Percentiles rank a stretch among this genome's conserved stretches.
phyloP scores from a whole-genome alignment of 2,797 vertebrate genomes.

The Siniperca obscura region DNA sequence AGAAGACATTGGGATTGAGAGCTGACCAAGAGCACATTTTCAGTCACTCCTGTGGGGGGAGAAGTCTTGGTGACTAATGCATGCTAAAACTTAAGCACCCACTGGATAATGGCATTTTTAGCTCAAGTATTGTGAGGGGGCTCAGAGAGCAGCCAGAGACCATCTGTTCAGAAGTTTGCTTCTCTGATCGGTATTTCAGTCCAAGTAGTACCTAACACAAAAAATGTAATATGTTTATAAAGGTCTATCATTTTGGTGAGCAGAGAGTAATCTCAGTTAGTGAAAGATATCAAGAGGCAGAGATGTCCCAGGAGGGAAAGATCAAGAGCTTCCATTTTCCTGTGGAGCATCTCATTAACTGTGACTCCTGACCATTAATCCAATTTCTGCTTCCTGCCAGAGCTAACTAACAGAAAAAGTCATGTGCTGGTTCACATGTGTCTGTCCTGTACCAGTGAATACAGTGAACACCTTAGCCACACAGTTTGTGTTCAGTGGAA shows the following conservation, averaged over 20 bases:
- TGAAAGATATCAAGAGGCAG: neutral
- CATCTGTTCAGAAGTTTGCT: neutral
- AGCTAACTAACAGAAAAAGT: conserved; percentile 28
- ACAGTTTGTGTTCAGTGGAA: neutral
- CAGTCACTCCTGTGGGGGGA: neutral
- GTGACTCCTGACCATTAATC: conserved; percentile 54
- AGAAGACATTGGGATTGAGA: neutral
- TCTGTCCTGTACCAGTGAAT: neutral
- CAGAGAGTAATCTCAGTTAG: neutral
- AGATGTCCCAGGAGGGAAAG: neutral
- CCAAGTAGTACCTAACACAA: neutral
- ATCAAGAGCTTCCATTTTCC: conserved; percentile 33
- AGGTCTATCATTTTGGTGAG: neutral
- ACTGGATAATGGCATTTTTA: neutral
- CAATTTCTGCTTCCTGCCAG: conserved; percentile 45
- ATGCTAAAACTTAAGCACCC: neutral
- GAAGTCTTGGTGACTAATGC: neutral
- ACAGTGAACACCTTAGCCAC: neutral
- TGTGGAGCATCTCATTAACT: conserved; percentile 19
- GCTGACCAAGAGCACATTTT: neutral
- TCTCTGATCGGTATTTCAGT: neutral
- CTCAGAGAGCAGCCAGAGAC: too few species aligned
- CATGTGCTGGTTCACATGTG: conserved; percentile 49
- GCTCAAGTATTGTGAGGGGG: neutral
- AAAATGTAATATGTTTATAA: neutral